Base-by-base conservation (phyloP, 2,888 invertebrate genomes). In the Ennomos erosarius region DNA sequence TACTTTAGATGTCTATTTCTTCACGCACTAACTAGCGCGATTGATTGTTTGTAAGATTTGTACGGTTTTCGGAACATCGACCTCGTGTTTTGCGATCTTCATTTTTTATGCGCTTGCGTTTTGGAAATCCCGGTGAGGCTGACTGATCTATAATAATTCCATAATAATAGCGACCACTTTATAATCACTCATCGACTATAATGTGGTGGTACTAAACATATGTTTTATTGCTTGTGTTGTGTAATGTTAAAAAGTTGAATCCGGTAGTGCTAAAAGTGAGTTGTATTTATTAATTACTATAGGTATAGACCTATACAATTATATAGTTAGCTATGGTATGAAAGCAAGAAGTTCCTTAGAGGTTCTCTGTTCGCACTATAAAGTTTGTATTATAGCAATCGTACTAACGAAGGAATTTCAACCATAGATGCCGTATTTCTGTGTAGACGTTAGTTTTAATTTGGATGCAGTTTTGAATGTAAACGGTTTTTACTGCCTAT, bases 91-190 rank as follows among this genome's bases (percentile, higher is more conserved):
- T 69, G 68, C 73, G 66, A 73, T 76, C 59, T 74, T 67, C 42
- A 65, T 71, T 83, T 87, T 87, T 87, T 86, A 79, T 66, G 55
- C 56, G 50, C 60, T 67, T 64, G 67, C 67, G 67, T 75, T 83
- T 81, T 74, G 86, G 87, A 72, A 85, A 81, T 81, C 71, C 87
- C 87, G 73, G 70, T 73, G 75, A 75, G 71, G 71, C 70, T 71
- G 71, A 71, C 70, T 71, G 67, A 74, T 76, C 70, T 71, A 65
- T 74, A 74, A 65, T 74, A 74, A 72, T 68, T 68, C 68, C 64
- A 64, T 69, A 69, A 68, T 73, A 71, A 72, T 69, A 60, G 48
- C 50, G 13, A 40, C 59, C 42, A 59, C 53, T 56, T 65, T 52
- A 69, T 67, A 68, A 62, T 62, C 49, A 47, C 47, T 53, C 38